These are phyloP conservation scores for Venturia canescens DNA, from an alignment of 1,140 invertebrate species.

Conservation along the genomic window DNA sequence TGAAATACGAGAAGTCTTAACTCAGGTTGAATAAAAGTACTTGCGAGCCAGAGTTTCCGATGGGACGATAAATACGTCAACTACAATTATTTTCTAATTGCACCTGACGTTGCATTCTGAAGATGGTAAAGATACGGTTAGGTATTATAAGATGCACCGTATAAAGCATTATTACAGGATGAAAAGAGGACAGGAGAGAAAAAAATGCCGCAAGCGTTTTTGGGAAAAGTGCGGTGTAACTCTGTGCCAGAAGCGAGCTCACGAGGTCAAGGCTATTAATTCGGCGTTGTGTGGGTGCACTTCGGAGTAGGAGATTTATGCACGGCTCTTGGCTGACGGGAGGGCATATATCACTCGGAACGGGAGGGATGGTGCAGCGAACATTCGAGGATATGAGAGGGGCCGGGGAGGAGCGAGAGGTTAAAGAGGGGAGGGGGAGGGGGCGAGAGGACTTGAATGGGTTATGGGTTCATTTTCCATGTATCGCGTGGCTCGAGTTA, in stretches of 20 bases:
- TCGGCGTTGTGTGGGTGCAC: slow-evolving; percentile 58
- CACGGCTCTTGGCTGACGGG: slow-evolving; percentile 61
- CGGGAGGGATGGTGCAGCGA: slow-evolving; percentile 1
- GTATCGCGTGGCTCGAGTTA: slow-evolving; percentile 62
- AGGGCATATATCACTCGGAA: slow-evolving; percentile 58
- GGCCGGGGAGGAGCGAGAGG: neutral
- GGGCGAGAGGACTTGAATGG: slow-evolving; percentile 49
- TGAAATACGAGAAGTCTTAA: too few species aligned
- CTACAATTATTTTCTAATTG: neutral
- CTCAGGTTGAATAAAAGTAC: too few species aligned
- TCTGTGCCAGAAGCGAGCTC: slow-evolving; percentile 36
- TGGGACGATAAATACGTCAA: neutral
- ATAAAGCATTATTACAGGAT: neutral
- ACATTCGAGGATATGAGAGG: neutral
- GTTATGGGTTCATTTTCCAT: slow-evolving; percentile 65
- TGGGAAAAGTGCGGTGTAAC: slow-evolving; percentile 33
- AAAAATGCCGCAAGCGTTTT: slow-evolving; percentile 48
- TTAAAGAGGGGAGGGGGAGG: slow-evolving; percentile 41
- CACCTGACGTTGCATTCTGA: neutral
- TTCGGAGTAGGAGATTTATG: slow-evolving; percentile 64
- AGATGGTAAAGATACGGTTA: neutral
- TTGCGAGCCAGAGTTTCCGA: too few species aligned
- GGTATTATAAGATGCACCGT: neutral
- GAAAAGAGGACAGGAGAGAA: slow-evolving; percentile 1
- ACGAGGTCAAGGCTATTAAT: slow-evolving; percentile 63